phyloP scores from a whole-genome alignment of 2,888 invertebrate species.

The Heliconius cydno region DNA sequence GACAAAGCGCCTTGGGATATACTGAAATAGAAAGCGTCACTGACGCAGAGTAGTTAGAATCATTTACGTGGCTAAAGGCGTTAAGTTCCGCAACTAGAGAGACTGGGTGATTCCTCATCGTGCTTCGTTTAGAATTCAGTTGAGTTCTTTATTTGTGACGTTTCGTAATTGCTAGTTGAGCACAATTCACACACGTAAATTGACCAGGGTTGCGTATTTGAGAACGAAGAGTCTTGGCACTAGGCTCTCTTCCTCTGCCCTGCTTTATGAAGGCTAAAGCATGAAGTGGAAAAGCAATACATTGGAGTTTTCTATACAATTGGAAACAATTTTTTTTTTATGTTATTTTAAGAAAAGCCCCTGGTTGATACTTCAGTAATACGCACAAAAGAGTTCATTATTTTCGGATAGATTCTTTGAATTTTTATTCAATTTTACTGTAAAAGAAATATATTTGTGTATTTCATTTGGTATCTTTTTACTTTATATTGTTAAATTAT shows the following conservation, averaged over 20 bases:
- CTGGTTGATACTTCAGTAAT: neutral
- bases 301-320: neutral
- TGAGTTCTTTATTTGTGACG: no score
- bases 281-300: neutral
- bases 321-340: neutral
- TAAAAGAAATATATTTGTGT: neutral
- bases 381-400: conserved; percentile 19
- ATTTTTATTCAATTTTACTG: conserved; percentile 1
- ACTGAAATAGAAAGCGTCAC: neutral
- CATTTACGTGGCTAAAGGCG: neutral
- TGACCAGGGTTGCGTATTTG: no score
- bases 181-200: no score
- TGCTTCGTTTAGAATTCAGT: no score
- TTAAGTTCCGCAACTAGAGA: no score
- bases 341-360: neutral
- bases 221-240: no score
- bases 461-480: neutral
- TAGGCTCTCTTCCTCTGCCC: no score
- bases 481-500: neutral
- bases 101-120: no score
- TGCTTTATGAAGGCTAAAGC: no score
- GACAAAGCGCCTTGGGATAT: conserved; percentile 36
- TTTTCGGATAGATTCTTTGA: conserved; percentile 10
- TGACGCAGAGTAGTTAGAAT: neutral
- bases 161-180: no score